Conservation (phyloP, 2,888 invertebrate genomes). For the Nesidiocoris tenuis region DNA sequence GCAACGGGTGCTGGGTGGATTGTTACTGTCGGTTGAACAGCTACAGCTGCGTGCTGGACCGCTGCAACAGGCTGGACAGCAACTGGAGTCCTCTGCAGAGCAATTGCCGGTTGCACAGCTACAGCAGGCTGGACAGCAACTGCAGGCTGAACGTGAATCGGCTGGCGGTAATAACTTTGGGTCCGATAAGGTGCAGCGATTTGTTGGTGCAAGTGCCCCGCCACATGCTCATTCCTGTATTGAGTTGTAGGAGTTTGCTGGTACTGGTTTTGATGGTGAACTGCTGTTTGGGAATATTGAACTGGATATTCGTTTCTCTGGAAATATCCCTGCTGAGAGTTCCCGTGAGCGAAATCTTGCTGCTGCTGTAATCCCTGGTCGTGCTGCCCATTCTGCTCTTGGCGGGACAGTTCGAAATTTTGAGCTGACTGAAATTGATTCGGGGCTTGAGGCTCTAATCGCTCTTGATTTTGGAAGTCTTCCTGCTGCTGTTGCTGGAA, state of each 20-base stretch:
- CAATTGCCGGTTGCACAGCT: too few relatives aligned
- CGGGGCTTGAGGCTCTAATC: too few relatives aligned
- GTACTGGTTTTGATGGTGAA: background rate
- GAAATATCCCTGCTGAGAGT: too few relatives aligned
- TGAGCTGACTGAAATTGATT: too few relatives aligned
- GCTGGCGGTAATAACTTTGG: background rate
- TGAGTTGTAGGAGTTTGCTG: background rate
- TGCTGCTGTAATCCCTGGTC: background rate
- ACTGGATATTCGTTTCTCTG: background rate
- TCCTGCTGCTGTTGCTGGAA: background rate
- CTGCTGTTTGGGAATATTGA: background rate
- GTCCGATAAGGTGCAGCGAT: background rate
- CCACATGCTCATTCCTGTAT: background rate
- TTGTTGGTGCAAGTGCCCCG: background rate
- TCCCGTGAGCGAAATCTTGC: background rate
- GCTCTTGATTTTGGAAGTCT: too few relatives aligned
- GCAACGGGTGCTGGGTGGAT: background rate
- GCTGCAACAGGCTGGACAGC: too few relatives aligned
- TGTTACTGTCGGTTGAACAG: background rate
- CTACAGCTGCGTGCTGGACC: too few relatives aligned
- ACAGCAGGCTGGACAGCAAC: background rate
- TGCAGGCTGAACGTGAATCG: background rate
- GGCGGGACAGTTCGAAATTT: too few relatives aligned
- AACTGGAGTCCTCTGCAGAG: too few relatives aligned
- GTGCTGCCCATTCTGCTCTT: background rate